phyloP scores from a whole-genome alignment of 1,140 invertebrate genomes.

The Oncopodura yosiiana region DNA sequence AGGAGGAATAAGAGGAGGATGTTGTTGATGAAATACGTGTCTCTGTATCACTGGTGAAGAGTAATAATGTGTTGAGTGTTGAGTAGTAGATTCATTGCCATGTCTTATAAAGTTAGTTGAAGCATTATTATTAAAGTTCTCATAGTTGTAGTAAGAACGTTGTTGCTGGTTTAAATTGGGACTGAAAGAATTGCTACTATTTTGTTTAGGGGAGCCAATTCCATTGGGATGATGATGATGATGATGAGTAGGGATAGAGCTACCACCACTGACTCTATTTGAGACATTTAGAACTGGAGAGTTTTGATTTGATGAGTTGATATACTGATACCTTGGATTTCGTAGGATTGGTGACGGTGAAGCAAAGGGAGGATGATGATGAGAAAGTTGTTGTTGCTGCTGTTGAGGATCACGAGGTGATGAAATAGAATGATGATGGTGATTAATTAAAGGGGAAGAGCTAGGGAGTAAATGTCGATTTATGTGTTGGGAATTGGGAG shows the following conservation, averaged over 20 bases:
- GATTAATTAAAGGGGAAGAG: conserved; percentile 27
- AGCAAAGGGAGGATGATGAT: conserved; percentile 10
- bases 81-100: neutral
- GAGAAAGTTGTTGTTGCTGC: neutral
- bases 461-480: conserved; percentile 13
- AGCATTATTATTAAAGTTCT: neutral
- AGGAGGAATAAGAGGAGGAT: neutral
- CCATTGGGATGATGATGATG: neutral
- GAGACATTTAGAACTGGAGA: conserved; percentile 31
- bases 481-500: conserved; percentile 20
- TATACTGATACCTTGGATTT: conserved; percentile 34
- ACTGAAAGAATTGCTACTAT: neutral
- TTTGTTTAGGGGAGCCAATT: neutral
- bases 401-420: neutral
- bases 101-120: neutral
- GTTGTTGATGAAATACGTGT: neutral
- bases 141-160: neutral
- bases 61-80: conserved; percentile 1
- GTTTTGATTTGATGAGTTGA: conserved; percentile 35
- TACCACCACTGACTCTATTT: conserved; percentile 21
- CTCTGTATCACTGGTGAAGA: conserved; percentile 4
- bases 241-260: neutral
- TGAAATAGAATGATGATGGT: conserved; percentile 11
- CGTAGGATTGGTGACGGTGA: conserved; percentile 24
- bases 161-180: neutral